Evolutionary conservation across 64 coral and sea anemone genomes (phyloP), one percentile per base, ranked within the genome.

Genomic region (Stichodactyla mertensii): DNA sequence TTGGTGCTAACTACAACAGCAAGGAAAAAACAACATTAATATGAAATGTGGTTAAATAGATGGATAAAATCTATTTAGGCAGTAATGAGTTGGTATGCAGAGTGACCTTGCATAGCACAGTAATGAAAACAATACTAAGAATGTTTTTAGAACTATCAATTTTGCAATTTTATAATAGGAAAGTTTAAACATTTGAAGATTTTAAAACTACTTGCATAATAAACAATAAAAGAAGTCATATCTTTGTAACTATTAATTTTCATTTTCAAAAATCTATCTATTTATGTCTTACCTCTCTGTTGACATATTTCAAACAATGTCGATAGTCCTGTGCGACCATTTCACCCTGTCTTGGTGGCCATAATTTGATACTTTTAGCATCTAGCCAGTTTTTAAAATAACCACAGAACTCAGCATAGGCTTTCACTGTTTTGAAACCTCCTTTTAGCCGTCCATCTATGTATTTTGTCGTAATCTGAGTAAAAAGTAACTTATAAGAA

Each of bases 381-480:
- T 99, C 97, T 23, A 99, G 87, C 97, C 97, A 99, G 86, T 94
- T 99, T 62, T 99, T 99, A 78, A 99, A 99, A 79, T 95, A 92
- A 19, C 97, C 97, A 95, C 97, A 99, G 64, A 99, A 99, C 26
- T 95, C 97, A 16, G 97, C 97, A 90, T 99, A 99, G 64, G 97
- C 97, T 86, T 99, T 95, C 8, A 99, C 97, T 52, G 97, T 99
- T 83, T 93, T 86, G 51, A 99, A 99, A 85, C 97, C 97, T 23
- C 97, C 97, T 95, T 95, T 99, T 51, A 99, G 78, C 54, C 86
- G 87, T 19, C 97, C 97, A 79, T 99, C 97, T 36, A 99, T 99
- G 77, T 99, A 99, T 91, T 92, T 99, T 88, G 97, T 92, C 52
- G 97, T 99, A 54, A 99, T 92, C 97, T 99, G 82, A 55, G 51